phyloP scores from a whole-genome alignment of 2,888 invertebrate species.

The Ormyrus rosae region DNA sequence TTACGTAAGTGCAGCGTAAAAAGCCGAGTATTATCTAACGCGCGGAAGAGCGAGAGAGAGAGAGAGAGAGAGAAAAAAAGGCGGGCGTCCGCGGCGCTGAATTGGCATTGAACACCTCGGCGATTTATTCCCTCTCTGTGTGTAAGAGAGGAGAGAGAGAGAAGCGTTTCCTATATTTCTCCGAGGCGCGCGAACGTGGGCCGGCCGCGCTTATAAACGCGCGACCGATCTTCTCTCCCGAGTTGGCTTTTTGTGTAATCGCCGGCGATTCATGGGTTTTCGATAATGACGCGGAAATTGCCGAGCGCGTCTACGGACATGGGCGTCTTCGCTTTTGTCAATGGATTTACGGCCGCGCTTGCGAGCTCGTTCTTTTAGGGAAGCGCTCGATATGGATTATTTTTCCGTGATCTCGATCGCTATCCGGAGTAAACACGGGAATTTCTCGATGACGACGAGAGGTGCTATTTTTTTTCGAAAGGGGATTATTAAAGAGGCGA shows the following conservation, averaged over 20 bases:
- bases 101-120: slow-evolving; percentile 37
- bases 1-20: slow-evolving; percentile 1
- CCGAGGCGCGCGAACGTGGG: slow-evolving; percentile 1
- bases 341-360: too few relatives aligned
- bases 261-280: slow-evolving; percentile 31
- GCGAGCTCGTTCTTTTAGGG: too few relatives aligned
- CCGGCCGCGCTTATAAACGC: too few relatives aligned
- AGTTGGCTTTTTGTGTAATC: slow-evolving; percentile 15
- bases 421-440: too few relatives aligned
- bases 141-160: background rate
- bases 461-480: too few relatives aligned
- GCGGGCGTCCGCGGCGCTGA: background rate
- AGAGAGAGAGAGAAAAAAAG: background rate
- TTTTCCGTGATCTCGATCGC: too few relatives aligned
- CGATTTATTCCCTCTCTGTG: too few relatives aligned
- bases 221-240: background rate
- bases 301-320: background rate
- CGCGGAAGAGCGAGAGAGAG: background rate
- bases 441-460: too few relatives aligned
- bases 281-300: slow-evolving; percentile 21
- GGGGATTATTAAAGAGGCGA: too few relatives aligned
- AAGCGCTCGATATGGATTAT: too few relatives aligned
- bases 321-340: background rate
- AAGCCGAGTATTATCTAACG: slow-evolving; percentile 23
- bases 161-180: slow-evolving; percentile 18